Evolutionary conservation across 2,797 vertebrate species (phyloP), one percentile per base, ranked within the genome.

Genomic region (Chromobotia macracanthus): DNA sequence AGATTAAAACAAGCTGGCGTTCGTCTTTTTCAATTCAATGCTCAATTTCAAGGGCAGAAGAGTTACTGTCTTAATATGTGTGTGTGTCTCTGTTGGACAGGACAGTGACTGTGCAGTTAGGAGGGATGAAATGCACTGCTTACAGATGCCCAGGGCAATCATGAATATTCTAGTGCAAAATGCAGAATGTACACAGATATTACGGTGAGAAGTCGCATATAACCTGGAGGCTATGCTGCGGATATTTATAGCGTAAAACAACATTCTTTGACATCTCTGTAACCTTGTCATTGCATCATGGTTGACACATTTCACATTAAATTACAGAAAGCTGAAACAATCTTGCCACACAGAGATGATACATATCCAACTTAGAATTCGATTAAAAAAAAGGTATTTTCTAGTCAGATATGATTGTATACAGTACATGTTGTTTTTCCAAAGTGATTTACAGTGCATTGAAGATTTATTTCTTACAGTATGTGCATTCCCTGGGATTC

Each of bases 31-130:
- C 51, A 38, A 31, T 68, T 58, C 38, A 31, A 12, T 18, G 18
- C 75, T 68, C 64, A 31, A 76, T 58, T 76, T 63, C 35, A 67
- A 76, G 74, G 64, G 21, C 74, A 46, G n/a, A 76, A 75, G 35
- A 44, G 72, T 65, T 61, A 41, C 19, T 44, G 73, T 19, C 10
- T 75, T 66, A 75, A 75, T 75, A 50, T 50, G 38, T 41, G 60
- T 64, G 58, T 63, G 41, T 0, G 9, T 38, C 55, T 61, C 55
- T 61, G 56, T 41, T 66, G 73, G 73, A 66, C 73, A 75, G 48
- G 61, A 65, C 16, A 46, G 46, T 51, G 60, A 41, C 46, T 75
- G 46, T 53, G 61, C 48, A 38, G 51, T 75, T 44, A 53, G 9
- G n/a, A 8, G 10, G 46, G 12, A 12, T 51, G 28, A 65, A 75